Conservation (phyloP, 2,113 vertebrate species). For the Merops nubicus region DNA sequence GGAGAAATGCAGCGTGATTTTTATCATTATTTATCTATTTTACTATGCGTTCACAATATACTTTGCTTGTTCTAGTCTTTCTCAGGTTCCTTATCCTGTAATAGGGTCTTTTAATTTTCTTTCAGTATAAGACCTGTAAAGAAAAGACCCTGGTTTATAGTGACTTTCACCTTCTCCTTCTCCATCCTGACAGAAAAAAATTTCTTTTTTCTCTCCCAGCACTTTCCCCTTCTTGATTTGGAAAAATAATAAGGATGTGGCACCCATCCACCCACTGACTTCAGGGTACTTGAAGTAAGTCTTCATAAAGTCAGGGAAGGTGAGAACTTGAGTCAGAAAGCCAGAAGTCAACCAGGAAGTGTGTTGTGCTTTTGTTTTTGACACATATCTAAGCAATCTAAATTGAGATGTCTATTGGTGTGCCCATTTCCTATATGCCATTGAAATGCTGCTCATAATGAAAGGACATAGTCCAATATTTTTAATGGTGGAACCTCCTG, state of each 20-base stretch:
- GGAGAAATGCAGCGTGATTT: background rate
- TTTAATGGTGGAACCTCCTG: background rate
- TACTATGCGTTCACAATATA: background rate
- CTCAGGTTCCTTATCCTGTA: background rate
- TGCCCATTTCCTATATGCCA: background rate
- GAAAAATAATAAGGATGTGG: background rate
- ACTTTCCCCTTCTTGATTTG: background rate
- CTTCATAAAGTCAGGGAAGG: background rate
- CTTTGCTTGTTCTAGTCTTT: background rate
- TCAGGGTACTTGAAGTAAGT: background rate
- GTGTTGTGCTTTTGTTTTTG: background rate
- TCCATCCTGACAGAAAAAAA: background rate
- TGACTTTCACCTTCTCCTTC: background rate
- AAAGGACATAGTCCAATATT: background rate
- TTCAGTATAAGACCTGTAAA: background rate
- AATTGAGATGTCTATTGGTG: background rate
- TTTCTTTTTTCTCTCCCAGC: background rate
- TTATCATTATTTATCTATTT: background rate
- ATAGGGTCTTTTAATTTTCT: background rate
- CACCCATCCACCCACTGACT: background rate
- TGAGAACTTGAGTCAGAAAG: background rate
- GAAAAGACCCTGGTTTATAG: background rate
- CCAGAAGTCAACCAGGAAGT: background rate
- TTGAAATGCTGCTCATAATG: background rate
- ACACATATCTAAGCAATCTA: background rate